Evolutionary conservation across 1,140 invertebrate species (phyloP).

Genomic region (Drosophila sp.): DNA sequence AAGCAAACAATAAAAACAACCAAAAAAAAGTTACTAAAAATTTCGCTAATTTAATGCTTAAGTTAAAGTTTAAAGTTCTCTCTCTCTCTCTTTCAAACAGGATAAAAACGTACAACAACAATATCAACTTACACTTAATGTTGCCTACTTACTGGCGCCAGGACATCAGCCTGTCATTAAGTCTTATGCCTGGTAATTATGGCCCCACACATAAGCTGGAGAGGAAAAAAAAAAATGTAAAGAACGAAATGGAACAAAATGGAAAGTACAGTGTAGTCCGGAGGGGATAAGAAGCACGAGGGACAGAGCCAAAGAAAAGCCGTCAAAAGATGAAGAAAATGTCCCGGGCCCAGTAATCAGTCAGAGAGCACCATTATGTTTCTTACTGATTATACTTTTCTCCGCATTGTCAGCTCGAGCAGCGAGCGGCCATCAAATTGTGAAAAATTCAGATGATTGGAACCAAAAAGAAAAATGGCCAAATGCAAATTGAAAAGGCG

Average conservation of each 20-base stretch:
- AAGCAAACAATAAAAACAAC: neutral
- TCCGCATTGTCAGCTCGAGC: neutral
- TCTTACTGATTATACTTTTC: conserved; percentile 29
- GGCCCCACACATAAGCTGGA: conserved; percentile 21
- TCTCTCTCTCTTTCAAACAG: conserved; percentile 1
- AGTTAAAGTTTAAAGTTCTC: conserved; percentile 36
- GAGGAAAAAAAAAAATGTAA: conserved; percentile 1
- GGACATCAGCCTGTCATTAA: conserved; percentile 22
- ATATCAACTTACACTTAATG: conserved; percentile 52
- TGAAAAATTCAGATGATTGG: neutral
- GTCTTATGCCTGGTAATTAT: conserved; percentile 43
- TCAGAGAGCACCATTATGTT: conserved; percentile 13
- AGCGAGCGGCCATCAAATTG: neutral
- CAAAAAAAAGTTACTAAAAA: neutral
- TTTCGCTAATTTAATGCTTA: conserved; percentile 18
- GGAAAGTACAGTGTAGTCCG: neutral
- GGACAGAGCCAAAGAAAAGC: neutral
- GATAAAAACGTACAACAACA: neutral
- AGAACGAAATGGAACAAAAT: conserved; percentile 1
- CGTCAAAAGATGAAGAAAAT: conserved; percentile 8
- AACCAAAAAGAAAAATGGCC: neutral
- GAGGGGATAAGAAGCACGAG: neutral
- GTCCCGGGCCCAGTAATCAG: conserved; percentile 26
- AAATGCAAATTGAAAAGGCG: neutral
- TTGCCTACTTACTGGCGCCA: conserved; percentile 29